Conservation (phyloP, 2,113 vertebrate genomes). For the Stercorarius parasiticus region DNA sequence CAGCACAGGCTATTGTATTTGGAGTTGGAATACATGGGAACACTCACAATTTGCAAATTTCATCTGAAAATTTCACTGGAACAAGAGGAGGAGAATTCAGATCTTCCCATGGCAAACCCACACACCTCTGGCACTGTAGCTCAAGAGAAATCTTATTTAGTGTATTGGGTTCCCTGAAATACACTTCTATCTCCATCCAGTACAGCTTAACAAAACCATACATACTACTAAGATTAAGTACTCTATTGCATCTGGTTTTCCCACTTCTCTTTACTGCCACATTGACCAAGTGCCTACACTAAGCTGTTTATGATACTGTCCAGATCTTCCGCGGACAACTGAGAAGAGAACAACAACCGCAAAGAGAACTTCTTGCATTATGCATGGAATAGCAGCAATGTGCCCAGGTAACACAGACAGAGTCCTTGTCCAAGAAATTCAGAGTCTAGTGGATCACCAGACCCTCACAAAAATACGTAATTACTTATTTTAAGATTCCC, state of each 20-base stretch:
- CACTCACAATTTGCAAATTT: neutral
- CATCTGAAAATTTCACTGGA: neutral
- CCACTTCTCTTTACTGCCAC: neutral
- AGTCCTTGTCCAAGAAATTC: neutral
- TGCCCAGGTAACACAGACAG: neutral
- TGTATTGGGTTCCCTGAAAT: neutral
- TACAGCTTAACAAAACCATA: neutral
- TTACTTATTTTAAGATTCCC: neutral
- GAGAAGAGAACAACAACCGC: too few species aligned
- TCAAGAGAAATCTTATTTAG: neutral
- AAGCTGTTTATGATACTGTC: neutral
- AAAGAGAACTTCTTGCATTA: neutral
- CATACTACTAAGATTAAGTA: neutral
- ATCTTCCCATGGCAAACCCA: neutral
- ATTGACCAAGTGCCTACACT: neutral
- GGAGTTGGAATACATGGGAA: neutral
- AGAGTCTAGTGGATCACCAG: neutral
- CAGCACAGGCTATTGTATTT: neutral
- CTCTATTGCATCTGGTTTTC: neutral
- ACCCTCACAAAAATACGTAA: neutral
- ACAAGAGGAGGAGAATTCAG: neutral
- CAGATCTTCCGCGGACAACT: accelerated
- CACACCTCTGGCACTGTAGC: neutral
- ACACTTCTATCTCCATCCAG: neutral
- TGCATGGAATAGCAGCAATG: neutral